Evolutionary conservation across 2,888 invertebrate genomes (phyloP), one percentile per base, ranked within the genome.

Genomic region (Lordiphosa andalusiaca): DNA sequence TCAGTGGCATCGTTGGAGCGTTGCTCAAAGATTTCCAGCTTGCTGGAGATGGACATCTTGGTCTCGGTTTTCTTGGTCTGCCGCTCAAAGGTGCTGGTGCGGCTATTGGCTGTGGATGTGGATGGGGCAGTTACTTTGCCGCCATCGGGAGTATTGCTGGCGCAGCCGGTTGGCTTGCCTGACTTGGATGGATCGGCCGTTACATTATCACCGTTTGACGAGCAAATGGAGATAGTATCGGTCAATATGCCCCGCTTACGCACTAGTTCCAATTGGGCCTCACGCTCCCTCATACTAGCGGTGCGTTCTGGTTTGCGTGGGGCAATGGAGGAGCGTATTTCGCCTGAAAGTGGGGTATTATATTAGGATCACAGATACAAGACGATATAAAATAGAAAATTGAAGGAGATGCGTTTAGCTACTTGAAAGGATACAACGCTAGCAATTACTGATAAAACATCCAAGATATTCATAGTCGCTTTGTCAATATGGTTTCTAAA

Each of bases 271-370:
- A 93, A 88, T 73, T 92, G 92, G 3, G 93, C 93, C 89, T 94
- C 93, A 59, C 94, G 91, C 89, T 95, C 95, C 73, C 95, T 91
- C 94, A 96, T 95, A 87, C 96, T 96, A 41, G 95, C 95, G 13
- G 95, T 95, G 67, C 96, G 91, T 88, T 95, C 95, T 12, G 96
- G 96, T 89, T 96, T 96, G 55, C 94, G 92, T 10, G 95, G 95
- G 50, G 95, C 94, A 77, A 96, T 92, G 57, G 94, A 93, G 86
- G 95, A 95, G 88, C 96, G 91, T 73, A 95, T 94, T 91, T 95
- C 95, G 88, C 96, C 94, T 94, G 88, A 16, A 10, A n/a, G 16
- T 4, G 4, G 4, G 13, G 5, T 10, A 30, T 30, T 2, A 7
- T n/a, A 25, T 25, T 25, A 25, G 7, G 7, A 25, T 25, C 25